Evolutionary conservation across 2,888 invertebrate genomes (phyloP).

Genomic region (Mythimna ferrago): DNA sequence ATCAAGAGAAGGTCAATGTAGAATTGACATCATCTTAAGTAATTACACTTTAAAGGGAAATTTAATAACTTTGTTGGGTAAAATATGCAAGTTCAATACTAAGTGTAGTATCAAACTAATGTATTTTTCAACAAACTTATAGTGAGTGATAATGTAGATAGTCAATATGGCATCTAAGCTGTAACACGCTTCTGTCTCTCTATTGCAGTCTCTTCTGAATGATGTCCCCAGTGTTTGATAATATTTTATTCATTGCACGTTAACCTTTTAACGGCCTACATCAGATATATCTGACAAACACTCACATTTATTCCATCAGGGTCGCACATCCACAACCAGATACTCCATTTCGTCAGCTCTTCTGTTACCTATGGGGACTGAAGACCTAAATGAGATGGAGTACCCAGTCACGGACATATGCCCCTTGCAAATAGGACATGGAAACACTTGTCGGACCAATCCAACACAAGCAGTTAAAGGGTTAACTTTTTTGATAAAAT

Average conservation of each 20-base stretch:
- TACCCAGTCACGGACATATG: too few species aligned
- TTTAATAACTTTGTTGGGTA: constrained; percentile 18
- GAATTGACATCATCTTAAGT: constrained; percentile 4
- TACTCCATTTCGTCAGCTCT: too few species aligned
- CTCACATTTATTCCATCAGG: too few species aligned
- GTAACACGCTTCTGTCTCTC: constrained; percentile 1
- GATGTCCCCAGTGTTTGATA: neutral
- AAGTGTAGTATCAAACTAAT: constrained; percentile 18
- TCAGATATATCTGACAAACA: too few species aligned
- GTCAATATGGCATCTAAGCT: neutral
- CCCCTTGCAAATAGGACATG: too few species aligned
- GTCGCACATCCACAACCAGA: too few species aligned
- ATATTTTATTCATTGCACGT: neutral
- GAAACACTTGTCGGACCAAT: too few species aligned
- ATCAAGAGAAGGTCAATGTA: constrained; percentile 1
- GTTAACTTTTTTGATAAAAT: neutral
- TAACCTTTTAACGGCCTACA: too few species aligned
- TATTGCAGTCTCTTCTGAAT: neutral
- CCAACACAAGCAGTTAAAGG: neutral
- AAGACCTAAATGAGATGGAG: too few species aligned
- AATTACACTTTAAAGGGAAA: constrained; percentile 3
- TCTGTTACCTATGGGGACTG: too few species aligned
- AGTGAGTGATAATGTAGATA: neutral
- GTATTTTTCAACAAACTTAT: constrained; percentile 32
- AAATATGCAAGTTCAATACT: constrained; percentile 40